These are phyloP conservation scores for Ageneiosus marmoratus DNA, from an alignment of 2,113 vertebrate species.

Conservation along the genomic window DNA sequence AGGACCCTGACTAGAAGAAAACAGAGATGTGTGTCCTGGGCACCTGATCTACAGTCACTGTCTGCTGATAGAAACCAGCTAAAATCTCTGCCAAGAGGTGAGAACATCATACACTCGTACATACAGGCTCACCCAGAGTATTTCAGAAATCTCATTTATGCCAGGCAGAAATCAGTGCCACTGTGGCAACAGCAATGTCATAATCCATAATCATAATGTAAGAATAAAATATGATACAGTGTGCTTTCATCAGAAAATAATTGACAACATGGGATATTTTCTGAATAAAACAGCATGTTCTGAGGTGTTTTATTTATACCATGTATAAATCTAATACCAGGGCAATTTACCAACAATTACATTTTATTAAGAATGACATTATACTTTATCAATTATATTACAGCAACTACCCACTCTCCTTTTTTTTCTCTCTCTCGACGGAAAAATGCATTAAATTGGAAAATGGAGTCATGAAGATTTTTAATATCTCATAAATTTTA, in stretches of 20 bases:
- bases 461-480: not conserved
- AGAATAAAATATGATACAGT: not conserved
- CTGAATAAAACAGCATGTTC: not conserved
- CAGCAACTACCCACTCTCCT: not conserved
- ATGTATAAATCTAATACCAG: not conserved
- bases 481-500: not conserved
- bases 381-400: not conserved
- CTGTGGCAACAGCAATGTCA: not conserved
- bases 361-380: not conserved
- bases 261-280: not conserved
- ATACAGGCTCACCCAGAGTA: constrained; percentile 34
- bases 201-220: not conserved
- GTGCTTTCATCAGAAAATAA: not conserved
- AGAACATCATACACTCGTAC: constrained; percentile 60
- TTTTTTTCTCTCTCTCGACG: not conserved
- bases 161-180: not conserved
- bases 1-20: constrained; percentile 34
- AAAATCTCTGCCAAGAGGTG: constrained; percentile 77
- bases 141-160: not conserved
- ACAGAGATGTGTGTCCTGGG: constrained; percentile 66
- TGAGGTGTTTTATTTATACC: not conserved
- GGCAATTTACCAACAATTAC: not conserved
- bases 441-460: not conserved
- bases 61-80: constrained; percentile 80
- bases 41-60: constrained; percentile 71